Evolutionary conservation across 1,140 invertebrate species (phyloP).

Genomic region (Euschistus heros): DNA sequence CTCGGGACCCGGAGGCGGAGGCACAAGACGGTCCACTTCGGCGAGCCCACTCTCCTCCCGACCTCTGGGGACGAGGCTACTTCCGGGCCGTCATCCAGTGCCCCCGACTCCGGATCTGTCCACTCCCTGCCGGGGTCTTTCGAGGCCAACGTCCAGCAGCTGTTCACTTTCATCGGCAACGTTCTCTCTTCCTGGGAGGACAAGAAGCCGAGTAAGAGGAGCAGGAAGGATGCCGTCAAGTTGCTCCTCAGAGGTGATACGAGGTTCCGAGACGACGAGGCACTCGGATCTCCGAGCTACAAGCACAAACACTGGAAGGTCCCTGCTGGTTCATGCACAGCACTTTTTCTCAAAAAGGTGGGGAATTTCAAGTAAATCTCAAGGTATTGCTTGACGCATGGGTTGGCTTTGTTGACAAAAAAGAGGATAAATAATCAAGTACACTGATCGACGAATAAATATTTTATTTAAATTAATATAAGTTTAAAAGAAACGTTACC

Average conservation of each 20-base stretch:
- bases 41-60: constrained; percentile 55
- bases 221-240: constrained; percentile 21
- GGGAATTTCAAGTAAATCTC: background rate
- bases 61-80: constrained; percentile 34
- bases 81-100: constrained; percentile 35
- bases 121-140: constrained; percentile 37
- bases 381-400: too few species aligned
- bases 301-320: constrained; percentile 60
- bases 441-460: too few species aligned
- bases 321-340: constrained; percentile 59
- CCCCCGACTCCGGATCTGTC: constrained; percentile 41
- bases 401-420: too few species aligned
- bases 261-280: constrained; percentile 27
- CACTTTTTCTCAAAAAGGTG: constrained; percentile 63
- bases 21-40: constrained; percentile 64
- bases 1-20: constrained; percentile 44
- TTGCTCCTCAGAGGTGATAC: constrained; percentile 28
- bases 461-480: too few species aligned
- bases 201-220: constrained; percentile 17
- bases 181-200: constrained; percentile 32
- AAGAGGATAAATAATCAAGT: too few species aligned
- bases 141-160: constrained; percentile 53
- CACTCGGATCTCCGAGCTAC: constrained; percentile 29
- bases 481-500: too few species aligned
- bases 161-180: constrained; percentile 61